Base-by-base conservation (phyloP, 2,888 invertebrate species). In the Megamerina dolium region DNA sequence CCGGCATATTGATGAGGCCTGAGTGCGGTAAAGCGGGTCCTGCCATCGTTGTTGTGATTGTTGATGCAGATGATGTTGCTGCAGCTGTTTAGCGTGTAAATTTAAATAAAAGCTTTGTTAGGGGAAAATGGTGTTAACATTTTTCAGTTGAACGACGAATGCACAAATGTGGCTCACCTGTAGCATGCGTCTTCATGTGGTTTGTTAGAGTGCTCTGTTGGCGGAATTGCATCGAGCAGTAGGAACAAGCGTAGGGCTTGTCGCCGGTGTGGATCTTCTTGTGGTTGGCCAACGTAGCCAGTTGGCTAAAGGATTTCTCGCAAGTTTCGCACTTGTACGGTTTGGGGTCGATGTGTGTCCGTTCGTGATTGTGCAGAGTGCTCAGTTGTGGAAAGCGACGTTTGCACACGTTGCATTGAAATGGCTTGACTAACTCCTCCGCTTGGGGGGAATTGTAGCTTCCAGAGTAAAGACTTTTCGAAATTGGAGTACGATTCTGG, bases 71-170 rank as follows among this genome's bases (percentile, higher is more conserved):
- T 37, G 18, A 37, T 29, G 46, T 27, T 38, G 43, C 35, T 41
- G 53, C 52, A 43, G 55, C 45, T 47, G 55, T 55, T 53, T 46
- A 59, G 64, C 65, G 64, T 64, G 63, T 63, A 62, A 57, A 65
- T 64, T 65, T 59, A 66, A 65, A 65, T 60, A 61, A 65, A 66
- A 63, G 65, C 61, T 64, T 64, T 61, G 66, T 65, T 65, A 65
- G 65, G 65, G 64, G 58, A 63, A 63, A 61, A 58, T 58, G 59
- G 58, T 58, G 61, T 61, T 63, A 55, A 61, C 62, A 60, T 60
- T 38, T 41, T 45, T 49, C 48, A 62, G 60, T 61, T 54, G 61
- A 62, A 65, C 59, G 66, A 61, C 64, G 63, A 60, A 64, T 64
- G 63, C 60, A 63, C 61, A 61, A 48, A 48, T 45, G 53, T 59